Conservation (phyloP, 2,113 vertebrate species). For the Pelecanoides urinatrix region DNA sequence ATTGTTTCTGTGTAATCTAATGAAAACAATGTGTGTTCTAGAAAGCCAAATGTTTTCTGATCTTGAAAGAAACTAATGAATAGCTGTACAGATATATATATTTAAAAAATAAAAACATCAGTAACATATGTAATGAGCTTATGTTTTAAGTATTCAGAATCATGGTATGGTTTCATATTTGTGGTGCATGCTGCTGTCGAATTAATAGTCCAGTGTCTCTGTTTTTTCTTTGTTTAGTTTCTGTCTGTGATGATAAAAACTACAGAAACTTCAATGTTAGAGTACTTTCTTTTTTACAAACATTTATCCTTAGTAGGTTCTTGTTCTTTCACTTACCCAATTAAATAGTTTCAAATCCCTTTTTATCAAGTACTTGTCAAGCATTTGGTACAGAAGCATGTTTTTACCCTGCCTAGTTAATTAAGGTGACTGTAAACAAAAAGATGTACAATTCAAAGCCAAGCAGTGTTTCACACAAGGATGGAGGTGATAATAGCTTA, state of each 20-base stretch:
- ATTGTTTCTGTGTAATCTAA: slow-evolving; percentile 27
- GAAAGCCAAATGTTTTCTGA: slow-evolving; percentile 31
- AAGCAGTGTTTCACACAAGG: slow-evolving; percentile 76
- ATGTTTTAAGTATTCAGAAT: slow-evolving; percentile 22
- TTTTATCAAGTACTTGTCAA: slow-evolving; percentile 8
- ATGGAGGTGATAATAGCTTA: slow-evolving; percentile 89
- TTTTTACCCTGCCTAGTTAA: slow-evolving; percentile 53
- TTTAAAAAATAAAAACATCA: neutral
- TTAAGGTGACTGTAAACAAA: slow-evolving; percentile 66
- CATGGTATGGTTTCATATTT: neutral
- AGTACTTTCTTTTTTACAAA: neutral
- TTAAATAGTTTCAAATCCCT: slow-evolving; percentile 27
- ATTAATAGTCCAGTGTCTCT: neutral
- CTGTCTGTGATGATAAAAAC: neutral
- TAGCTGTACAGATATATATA: neutral
- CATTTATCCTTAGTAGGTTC: neutral
- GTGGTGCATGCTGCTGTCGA: neutral
- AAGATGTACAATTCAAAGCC: slow-evolving; percentile 62
- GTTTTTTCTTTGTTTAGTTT: neutral
- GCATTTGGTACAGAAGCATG: slow-evolving; percentile 30
- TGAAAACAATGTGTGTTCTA: slow-evolving; percentile 15
- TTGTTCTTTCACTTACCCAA: neutral
- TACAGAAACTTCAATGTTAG: neutral
- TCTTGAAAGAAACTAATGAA: slow-evolving; percentile 48
- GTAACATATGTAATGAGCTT: slow-evolving; percentile 44